These are phyloP conservation scores for Mohoua ochrocephala DNA, from an alignment of 2,113 vertebrate genomes.

Conservation along the genomic window DNA sequence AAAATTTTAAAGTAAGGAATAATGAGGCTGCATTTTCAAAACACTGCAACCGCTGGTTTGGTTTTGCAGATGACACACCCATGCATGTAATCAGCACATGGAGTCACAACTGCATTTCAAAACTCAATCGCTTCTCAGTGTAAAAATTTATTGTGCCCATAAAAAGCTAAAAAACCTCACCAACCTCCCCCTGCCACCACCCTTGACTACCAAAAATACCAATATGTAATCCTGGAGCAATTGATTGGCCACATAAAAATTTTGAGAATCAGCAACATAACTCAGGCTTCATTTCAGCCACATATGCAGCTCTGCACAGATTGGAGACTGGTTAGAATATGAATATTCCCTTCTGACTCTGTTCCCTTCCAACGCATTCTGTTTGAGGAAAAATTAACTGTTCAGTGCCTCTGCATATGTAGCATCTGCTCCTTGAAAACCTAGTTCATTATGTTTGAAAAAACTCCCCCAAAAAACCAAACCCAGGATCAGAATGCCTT, in stretches of 20 bases:
- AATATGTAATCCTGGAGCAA: not conserved
- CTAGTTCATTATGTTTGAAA: not conserved
- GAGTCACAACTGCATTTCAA: not conserved
- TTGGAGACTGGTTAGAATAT: not conserved
- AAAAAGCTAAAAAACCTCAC: not conserved
- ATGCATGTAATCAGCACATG: not conserved
- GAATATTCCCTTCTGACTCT: not conserved
- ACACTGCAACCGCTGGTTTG: not conserved
- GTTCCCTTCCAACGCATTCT: not conserved
- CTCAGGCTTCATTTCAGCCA: not conserved
- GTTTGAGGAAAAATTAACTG: not conserved
- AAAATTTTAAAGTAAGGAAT: not conserved
- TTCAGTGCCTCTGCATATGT: not conserved
- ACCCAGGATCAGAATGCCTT: not conserved
- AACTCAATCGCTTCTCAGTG: not conserved
- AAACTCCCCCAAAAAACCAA: accelerated
- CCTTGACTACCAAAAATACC: not conserved
- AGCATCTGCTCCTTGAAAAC: not conserved
- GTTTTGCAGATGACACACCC: not conserved
- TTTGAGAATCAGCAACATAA: not conserved
- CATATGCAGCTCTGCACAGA: not conserved
- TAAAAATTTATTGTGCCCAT: not conserved
- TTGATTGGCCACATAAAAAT: not conserved
- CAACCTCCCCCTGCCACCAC: accelerated
- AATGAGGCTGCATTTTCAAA: not conserved